A percentile compares a stretch with the other conserved stretches of the same genome.
phyloP scores from a whole-genome alignment of 2,888 invertebrate genomes.

The Hypolimnas misippus region DNA sequence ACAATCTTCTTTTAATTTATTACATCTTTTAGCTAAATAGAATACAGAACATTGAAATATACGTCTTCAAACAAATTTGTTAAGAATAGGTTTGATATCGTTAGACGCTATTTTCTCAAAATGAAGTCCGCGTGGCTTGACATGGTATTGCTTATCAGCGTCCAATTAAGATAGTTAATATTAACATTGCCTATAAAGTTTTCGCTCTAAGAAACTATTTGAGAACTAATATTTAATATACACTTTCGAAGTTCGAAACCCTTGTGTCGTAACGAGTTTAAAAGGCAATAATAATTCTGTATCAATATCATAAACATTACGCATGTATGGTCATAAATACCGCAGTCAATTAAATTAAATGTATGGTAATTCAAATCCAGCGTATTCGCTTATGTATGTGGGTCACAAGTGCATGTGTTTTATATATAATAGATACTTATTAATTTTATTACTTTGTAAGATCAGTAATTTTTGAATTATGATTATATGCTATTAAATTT shows the following conservation, averaged over 20 bases:
- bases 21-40: too few relatives aligned
- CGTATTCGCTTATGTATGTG: slow-evolving; percentile 23
- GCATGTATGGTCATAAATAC: slow-evolving; percentile 28
- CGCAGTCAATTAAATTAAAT: slow-evolving; percentile 30
- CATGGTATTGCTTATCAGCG: too few relatives aligned
- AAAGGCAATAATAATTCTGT: slow-evolving; percentile 24
- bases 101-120: too few relatives aligned
- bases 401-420: slow-evolving; percentile 24
- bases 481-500: too few relatives aligned
- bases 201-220: too few relatives aligned
- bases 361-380: slow-evolving; percentile 25
- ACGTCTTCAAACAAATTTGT: too few relatives aligned
- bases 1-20: too few relatives aligned
- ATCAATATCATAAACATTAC: slow-evolving; percentile 25
- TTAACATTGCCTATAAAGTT: too few relatives aligned
- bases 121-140: too few relatives aligned
- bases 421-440: slow-evolving; percentile 1
- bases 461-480: background rate
- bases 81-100: too few relatives aligned
- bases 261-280: slow-evolving; percentile 9
- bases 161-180: too few relatives aligned
- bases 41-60: too few relatives aligned
- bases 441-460: background rate
- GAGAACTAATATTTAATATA: slow-evolving; percentile 2
- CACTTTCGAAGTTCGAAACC: slow-evolving; percentile 3